These are phyloP conservation scores for Molanna angustata DNA, from an alignment of 2,888 invertebrate species.

Conservation along the genomic window DNA sequence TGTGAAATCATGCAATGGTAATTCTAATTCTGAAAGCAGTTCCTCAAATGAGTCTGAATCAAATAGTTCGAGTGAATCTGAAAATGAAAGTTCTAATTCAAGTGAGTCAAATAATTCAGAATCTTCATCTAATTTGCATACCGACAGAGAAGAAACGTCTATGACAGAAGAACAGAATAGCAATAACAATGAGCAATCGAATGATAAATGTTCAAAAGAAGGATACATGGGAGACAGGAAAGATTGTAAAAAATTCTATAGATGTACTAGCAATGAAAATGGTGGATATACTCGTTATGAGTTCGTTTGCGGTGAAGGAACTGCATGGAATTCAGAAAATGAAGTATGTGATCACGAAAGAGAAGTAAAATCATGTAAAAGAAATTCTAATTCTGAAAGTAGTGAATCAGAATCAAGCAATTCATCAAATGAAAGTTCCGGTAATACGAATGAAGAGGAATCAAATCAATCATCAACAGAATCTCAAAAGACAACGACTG, in stretches of 20 bases:
- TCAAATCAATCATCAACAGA: not conserved
- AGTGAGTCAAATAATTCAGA: slow-evolving; percentile 21
- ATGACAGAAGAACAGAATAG: slow-evolving; percentile 13
- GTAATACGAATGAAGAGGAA: slow-evolving; percentile 5
- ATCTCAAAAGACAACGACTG: slow-evolving; percentile 8
- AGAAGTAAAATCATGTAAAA: slow-evolving; percentile 44
- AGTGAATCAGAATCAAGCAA: slow-evolving; percentile 38
- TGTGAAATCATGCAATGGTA: slow-evolving; percentile 46
- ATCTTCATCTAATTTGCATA: slow-evolving; percentile 7
- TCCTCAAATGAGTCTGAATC: slow-evolving; percentile 5
- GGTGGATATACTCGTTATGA: slow-evolving; percentile 51
- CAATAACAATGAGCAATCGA: slow-evolving; percentile 3
- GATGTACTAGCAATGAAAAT: slow-evolving; percentile 50
- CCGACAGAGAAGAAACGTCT: not conserved
- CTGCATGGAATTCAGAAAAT: slow-evolving; percentile 58
- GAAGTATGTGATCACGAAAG: slow-evolving; percentile 56
- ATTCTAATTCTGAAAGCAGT: slow-evolving; percentile 20
- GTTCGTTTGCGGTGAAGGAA: slow-evolving; percentile 56
- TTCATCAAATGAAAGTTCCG: slow-evolving; percentile 21
- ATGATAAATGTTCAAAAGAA: slow-evolving; percentile 45
- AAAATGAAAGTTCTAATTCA: not conserved
- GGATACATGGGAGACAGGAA: slow-evolving; percentile 50
- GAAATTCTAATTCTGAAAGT: slow-evolving; percentile 11
- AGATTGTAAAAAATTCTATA: slow-evolving; percentile 51
- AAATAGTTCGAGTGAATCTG: not conserved